Evolutionary conservation across 2,113 vertebrate genomes (phyloP).

Genomic region (western clawed frog (Xenopus tropicalis)): UCB_Xtro_10.0 CM004448.2:51728001-51728500

Average conservation of each 20-base stretch:
- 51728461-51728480: too few relatives aligned
- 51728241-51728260: background rate
- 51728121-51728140: conserved; percentile 3
- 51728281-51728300: too few relatives aligned
- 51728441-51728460: too few relatives aligned
- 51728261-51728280: conserved; percentile 5
- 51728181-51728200: conserved; percentile 13
- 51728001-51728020: background rate
- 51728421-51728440: too few relatives aligned
- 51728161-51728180: background rate
- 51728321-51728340: too few relatives aligned
- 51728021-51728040: background rate
- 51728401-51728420: too few relatives aligned
- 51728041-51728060: background rate
- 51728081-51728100: too few relatives aligned
- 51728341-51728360: too few relatives aligned
- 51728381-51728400: too few relatives aligned
- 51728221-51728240: conserved; percentile 9
- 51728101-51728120: background rate
- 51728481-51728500: too few relatives aligned
- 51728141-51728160: conserved; percentile 7
- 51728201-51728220: background rate
- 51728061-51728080: background rate
- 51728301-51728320: too few relatives aligned
- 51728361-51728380: too few relatives aligned